phyloP scores from a whole-genome alignment of 2,113 vertebrate species.

The Urocitellus parryii region DNA sequence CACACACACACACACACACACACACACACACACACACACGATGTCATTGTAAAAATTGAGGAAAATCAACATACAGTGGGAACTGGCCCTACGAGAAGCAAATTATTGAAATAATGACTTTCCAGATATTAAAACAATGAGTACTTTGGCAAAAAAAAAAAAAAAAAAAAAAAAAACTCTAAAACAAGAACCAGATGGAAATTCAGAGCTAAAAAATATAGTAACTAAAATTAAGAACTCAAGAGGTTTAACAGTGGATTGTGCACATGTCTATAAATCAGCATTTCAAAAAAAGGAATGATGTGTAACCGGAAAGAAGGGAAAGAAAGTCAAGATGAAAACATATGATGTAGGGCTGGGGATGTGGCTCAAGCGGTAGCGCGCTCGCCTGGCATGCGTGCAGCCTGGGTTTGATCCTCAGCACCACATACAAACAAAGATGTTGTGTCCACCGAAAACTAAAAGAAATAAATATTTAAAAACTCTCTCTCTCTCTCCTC shows the following conservation, averaged over 20 bases:
- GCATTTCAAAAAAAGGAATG: background rate
- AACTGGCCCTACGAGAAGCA: background rate
- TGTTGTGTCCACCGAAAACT: too few species aligned
- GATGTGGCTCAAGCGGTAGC: too few species aligned
- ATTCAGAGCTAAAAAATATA: background rate
- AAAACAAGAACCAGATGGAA: background rate
- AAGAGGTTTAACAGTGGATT: background rate
- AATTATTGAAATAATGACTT: slow-evolving; percentile 11
- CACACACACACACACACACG: too few species aligned
- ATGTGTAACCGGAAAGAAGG: background rate
- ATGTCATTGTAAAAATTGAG: background rate
- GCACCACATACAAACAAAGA: too few species aligned
- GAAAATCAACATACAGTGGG: background rate
- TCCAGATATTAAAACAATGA: background rate
- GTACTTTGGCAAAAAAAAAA: too few species aligned
- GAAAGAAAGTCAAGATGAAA: background rate
- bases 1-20: too few species aligned
- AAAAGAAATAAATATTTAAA: too few species aligned
- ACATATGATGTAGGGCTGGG: background rate
- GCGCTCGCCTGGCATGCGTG: too few species aligned
- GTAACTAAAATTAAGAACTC: background rate
- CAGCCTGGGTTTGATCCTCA: too few species aligned
- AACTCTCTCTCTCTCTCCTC: too few species aligned
- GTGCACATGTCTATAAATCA: background rate
- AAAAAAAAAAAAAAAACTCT: too few species aligned